These are phyloP conservation scores for Morpho helenor DNA, from an alignment of 2,888 invertebrate genomes.

Conservation along the genomic window DNA sequence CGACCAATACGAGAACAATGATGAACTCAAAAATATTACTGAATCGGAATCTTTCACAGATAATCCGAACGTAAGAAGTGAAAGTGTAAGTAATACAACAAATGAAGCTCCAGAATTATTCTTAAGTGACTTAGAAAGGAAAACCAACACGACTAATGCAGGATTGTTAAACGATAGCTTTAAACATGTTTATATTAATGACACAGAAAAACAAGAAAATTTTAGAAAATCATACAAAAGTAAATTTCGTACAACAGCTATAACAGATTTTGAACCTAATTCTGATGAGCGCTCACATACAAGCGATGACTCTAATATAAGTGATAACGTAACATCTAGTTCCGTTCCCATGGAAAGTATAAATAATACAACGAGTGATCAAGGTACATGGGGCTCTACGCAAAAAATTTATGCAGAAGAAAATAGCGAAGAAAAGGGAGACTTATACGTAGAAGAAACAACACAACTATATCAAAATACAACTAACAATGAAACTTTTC, in stretches of 20 bases:
- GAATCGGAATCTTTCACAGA: not conserved
- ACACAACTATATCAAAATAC: not conserved
- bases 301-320: constrained; percentile 5
- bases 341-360: not conserved
- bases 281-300: constrained; percentile 1
- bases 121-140: not conserved
- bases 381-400: constrained; percentile 4
- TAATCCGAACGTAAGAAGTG: not conserved
- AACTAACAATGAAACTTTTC: not conserved
- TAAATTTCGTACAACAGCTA: constrained; percentile 2
- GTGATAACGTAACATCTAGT: not conserved
- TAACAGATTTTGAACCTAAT: constrained; percentile 13
- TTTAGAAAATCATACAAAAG: constrained; percentile 6
- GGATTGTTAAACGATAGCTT: not conserved
- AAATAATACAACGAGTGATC: not conserved
- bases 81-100: not conserved
- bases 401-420: constrained; percentile 6
- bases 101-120: not conserved
- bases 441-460: not conserved
- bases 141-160: not conserved
- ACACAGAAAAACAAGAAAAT: not conserved
- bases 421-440: not conserved
- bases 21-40: not conserved
- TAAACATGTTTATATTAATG: not conserved
- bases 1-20: constrained; percentile 16